Base-by-base conservation (phyloP, 1,140 invertebrate genomes). In the Mamestra configurata region DNA sequence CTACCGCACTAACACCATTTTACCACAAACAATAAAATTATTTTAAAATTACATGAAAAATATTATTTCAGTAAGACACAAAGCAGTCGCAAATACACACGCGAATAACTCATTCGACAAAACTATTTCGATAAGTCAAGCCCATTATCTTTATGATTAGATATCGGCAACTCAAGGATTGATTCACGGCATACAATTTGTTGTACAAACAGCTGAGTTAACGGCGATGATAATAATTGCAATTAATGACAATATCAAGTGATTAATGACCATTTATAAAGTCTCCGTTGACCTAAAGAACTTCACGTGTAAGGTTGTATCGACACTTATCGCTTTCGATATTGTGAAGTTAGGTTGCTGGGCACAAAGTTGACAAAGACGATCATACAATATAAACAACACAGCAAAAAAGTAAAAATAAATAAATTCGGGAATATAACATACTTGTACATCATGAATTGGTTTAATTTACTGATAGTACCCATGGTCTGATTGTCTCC, bases 131-230 rank as follows among this genome's bases (percentile, higher is more conserved):
- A 90, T 92, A 92, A 90, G 82, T 89, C 57, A 83, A 70, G 61
- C 64, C n/a, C 88, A 86, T 90, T 94, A 93, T 93, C 90, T 82
- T 80, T 86, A 71, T 82, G 92, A 93, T 93, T 91, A 94, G 93
- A 93, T 94, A 94, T 92, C 83, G 85, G 76, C 55, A 77, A 68
- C 80, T 93, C 88, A 91, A 93, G 91, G 89, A 90, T 90, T 78
- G 80, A 88, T 87, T 87, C 79, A 71, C 72, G 61, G 46, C 64
- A 61, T 43, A 77, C 77, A 75, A 24, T 59, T 59, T 77, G 46
- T 61, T 61, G 6, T 46, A 43, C 53, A 22, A 24, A 27, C 37
- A 31, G 57, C 27, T 77, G 20, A 35, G 22, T 18, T 64, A 22
- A 22, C 31, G 15, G 43, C 18, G 18, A 57, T 55, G 71, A 55